These are phyloP conservation scores for Oncorhynchus gorbuscha DNA, from an alignment of 2,113 vertebrate species.

Conservation along the genomic window DNA sequence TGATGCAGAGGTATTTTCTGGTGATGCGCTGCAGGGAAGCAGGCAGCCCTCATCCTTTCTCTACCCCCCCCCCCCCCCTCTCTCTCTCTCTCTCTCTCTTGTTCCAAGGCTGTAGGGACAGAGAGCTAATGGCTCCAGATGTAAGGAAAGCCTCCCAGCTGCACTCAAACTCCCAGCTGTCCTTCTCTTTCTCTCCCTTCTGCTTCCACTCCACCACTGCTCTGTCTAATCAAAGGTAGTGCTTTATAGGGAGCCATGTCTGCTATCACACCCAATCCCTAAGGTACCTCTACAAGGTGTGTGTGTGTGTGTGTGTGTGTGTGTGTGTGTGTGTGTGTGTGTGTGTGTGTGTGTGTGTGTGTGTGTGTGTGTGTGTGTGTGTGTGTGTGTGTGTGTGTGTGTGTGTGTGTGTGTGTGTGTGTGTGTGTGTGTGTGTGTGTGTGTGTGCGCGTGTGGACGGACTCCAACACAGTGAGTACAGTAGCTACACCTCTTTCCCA, in stretches of 20 bases:
- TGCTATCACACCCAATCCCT: background rate
- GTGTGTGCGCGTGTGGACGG: background rate
- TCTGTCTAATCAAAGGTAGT: too few relatives aligned
- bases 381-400: background rate
- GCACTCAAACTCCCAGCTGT: background rate
- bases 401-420: background rate
- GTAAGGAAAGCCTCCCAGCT: background rate
- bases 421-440: constrained; percentile 2
- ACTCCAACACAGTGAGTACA: background rate
- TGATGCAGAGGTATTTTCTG: background rate
- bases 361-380: background rate
- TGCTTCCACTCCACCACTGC: too few relatives aligned
- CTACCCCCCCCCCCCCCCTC: background rate
- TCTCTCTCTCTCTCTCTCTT: background rate
- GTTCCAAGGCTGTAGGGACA: too few relatives aligned
- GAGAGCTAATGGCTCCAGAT: background rate
- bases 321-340: background rate
- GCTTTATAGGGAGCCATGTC: too few relatives aligned
- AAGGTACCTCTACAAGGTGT: too few relatives aligned
- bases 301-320: background rate
- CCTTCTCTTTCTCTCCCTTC: background rate
- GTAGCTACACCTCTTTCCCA: background rate
- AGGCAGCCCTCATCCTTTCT: background rate
- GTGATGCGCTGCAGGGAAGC: background rate
- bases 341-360: constrained; percentile 1